Base-by-base conservation (phyloP, 1,140 invertebrate genomes). In the Himalopsyche phryganea region DNA sequence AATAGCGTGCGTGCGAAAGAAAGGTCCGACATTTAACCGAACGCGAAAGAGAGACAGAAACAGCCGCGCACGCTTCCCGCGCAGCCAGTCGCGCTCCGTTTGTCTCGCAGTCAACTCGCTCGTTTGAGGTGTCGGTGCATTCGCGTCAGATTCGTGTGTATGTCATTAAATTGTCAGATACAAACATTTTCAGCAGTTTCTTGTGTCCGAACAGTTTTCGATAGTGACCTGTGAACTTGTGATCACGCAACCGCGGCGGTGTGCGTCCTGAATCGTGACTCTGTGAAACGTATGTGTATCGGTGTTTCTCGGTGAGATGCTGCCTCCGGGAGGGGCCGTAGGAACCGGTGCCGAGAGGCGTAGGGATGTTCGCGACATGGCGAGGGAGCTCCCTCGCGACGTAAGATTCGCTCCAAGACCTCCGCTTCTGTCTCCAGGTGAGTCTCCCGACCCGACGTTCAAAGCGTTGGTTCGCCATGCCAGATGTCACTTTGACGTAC, bases 241-340 rank as follows among this genome's bases (percentile, higher is more conserved):
- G 47, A 18, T 41, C 17, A 23, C 44, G 52, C 11, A 10, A 15
- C 52, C 1, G 40, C 33, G 15, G 17, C 13, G 33, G 28, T 49
- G 6, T n/a, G 17, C 15, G 20, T n/a, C 45, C 10, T 19, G 14
- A 38, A 13, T 23, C 40, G 42, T 44, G 50, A 38, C 15, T 50
- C 6, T 45, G 58, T 49, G 50, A 40, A 17, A 40, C 38, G 45
- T 54, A 51, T 48, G 50, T 60, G 41, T 50, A 14, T 54, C 33
- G 42, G 33, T 41, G 35, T 28, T 44, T 14, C 17, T 20, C 15
- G 10, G 47, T 48, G 50, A 45, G 32, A 76, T 77, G 74, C 69
- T 77, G 72, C 73, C 74, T 68, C 74, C 74, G 68, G 72, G 74
- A 69, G 71, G 71, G 70, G 67, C 67, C 71, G 66, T 69, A 67